phyloP scores from a whole-genome alignment of 2,888 invertebrate genomes.

The Pachydiplax longipennis region DNA sequence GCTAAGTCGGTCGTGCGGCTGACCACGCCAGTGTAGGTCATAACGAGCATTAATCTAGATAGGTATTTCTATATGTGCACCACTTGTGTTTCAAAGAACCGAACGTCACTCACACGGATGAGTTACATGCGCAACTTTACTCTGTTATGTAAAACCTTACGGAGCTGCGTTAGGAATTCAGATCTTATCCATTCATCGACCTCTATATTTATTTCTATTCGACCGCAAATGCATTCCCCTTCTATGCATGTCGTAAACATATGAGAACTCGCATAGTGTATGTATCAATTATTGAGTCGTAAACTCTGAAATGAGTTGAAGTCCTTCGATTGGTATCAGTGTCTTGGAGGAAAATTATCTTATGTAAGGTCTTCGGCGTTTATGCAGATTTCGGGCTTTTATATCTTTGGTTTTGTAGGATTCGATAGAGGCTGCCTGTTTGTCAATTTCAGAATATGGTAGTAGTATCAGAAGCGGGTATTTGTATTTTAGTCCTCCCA shows the following conservation, averaged over 20 bases:
- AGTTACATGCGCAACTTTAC: not conserved
- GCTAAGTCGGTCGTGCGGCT: not conserved
- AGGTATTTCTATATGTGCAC: not conserved
- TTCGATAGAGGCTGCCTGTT: too few species aligned
- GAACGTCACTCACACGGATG: not conserved
- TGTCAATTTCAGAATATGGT: too few species aligned
- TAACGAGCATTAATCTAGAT: not conserved
- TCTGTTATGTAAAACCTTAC: not conserved
- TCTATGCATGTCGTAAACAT: not conserved
- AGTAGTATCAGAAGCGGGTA: too few species aligned
- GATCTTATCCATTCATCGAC: not conserved
- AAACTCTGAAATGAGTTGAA: too few species aligned
- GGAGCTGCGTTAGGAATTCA: not conserved
- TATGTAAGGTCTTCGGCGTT: too few species aligned
- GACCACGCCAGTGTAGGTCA: not conserved
- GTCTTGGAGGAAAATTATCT: too few species aligned
- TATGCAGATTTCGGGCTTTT: too few species aligned
- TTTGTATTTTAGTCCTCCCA: too few species aligned
- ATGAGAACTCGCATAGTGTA: too few species aligned
- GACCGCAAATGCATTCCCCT: not conserved
- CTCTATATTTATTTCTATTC: not conserved
- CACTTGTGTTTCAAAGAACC: not conserved
- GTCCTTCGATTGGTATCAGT: too few species aligned
- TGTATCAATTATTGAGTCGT: too few species aligned
- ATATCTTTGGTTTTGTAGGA: too few species aligned